A percentile compares a stretch with the other conserved stretches of the same genome.
Conservation (phyloP, 1,140 invertebrate genomes). For the Wasmannia auropunctata region DNA sequence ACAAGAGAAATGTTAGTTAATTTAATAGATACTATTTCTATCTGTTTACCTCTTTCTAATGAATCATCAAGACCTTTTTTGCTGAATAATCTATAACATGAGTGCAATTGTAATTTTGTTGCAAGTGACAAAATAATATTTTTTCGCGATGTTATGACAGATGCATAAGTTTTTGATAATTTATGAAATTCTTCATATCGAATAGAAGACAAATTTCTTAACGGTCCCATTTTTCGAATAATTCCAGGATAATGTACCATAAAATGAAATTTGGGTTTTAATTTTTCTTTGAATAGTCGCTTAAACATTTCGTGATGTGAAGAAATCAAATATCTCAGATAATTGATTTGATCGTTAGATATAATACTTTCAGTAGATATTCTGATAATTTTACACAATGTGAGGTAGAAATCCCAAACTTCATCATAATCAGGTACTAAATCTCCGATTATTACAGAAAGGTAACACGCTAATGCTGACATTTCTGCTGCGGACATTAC, state of each 20-base stretch:
- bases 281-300: background rate
- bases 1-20: background rate
- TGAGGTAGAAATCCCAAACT: background rate
- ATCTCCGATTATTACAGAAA: background rate
- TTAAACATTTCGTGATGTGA: background rate
- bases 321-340: background rate
- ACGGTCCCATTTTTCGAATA: background rate
- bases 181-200: background rate
- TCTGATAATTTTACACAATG: background rate
- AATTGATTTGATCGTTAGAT: background rate
- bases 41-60: background rate
- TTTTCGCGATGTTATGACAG: background rate
- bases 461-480: background rate
- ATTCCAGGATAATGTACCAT: background rate
- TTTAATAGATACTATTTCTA: background rate
- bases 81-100: background rate
- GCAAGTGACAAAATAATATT: background rate
- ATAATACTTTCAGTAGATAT: background rate
- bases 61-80: background rate
- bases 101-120: background rate
- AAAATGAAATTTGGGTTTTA: background rate
- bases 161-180: background rate
- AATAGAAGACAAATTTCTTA: conserved; percentile 15
- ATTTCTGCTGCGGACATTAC: background rate
- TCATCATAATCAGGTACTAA: background rate